Percentiles rank a stretch among this genome's conserved stretches.
Evolutionary conservation across 1,140 invertebrate genomes (phyloP).

Genomic region (Drosophila bocqueti): DNA sequence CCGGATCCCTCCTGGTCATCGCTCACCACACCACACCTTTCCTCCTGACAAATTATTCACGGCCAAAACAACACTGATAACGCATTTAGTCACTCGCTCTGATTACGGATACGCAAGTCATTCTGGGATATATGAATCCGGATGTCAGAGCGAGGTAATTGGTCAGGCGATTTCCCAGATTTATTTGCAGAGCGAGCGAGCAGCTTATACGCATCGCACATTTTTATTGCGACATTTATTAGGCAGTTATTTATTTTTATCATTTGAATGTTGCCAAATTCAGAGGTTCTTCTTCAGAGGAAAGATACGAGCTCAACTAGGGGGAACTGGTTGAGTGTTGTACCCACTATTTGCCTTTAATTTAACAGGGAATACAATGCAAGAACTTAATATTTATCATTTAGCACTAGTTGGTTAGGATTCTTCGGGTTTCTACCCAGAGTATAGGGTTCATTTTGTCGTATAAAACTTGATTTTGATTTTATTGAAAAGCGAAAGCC

Average conservation of each 20-base stretch:
- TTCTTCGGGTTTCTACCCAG: too few species aligned
- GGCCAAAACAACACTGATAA: slow-evolving; percentile 32
- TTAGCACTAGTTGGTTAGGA: neutral
- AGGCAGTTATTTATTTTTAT: slow-evolving; percentile 26
- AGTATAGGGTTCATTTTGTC: neutral
- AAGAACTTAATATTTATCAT: neutral
- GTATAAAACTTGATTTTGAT: neutral
- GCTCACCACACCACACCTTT: neutral
- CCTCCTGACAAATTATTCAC: slow-evolving; percentile 5
- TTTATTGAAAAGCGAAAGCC: neutral
- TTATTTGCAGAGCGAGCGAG: slow-evolving; percentile 1
- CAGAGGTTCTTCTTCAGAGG: neutral
- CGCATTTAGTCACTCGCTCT: slow-evolving; percentile 23
- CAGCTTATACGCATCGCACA: slow-evolving; percentile 5
- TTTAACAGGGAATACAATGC: neutral
- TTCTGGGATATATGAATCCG: slow-evolving; percentile 29
- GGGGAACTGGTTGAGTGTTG: neutral
- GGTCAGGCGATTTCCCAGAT: slow-evolving; percentile 15
- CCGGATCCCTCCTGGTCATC: slow-evolving; percentile 4
- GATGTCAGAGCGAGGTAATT: slow-evolving; percentile 32
- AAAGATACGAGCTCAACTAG: neutral
- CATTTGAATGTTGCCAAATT: slow-evolving; percentile 7
- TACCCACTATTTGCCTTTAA: slow-evolving; percentile 5
- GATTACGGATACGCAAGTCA: slow-evolving; percentile 38
- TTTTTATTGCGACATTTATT: slow-evolving; percentile 31